A percentile compares a stretch with the other conserved stretches of the same genome.
phyloP scores from a whole-genome alignment of 2,797 vertebrate species.

The Molossus alvarezi region DNA sequence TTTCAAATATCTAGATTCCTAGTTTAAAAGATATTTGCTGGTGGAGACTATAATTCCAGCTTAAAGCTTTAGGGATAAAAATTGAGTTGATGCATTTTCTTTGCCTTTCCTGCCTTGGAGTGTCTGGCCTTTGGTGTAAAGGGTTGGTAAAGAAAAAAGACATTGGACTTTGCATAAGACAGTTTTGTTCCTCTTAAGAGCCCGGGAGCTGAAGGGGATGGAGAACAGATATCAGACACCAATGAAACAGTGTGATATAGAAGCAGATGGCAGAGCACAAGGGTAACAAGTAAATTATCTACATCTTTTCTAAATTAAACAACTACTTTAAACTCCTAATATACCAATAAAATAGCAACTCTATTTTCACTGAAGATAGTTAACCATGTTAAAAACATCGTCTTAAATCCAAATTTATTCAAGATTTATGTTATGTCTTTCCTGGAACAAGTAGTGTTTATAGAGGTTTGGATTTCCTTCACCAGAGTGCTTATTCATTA shows the following conservation, averaged over 20 bases:
- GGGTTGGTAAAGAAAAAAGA: background rate
- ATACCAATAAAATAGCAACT: background rate
- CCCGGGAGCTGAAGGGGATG: background rate
- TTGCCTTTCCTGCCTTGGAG: background rate
- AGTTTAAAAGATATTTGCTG: slow-evolving; percentile 17
- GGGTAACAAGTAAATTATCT: background rate
- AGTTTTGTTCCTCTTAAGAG: background rate
- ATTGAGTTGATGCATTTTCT: background rate
- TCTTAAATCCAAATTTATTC: slow-evolving; percentile 17
- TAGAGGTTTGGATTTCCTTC: background rate
- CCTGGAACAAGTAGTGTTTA: background rate
- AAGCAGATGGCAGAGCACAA: background rate
- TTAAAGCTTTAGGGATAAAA: background rate
- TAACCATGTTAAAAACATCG: background rate
- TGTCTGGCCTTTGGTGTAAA: background rate
- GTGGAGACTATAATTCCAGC: background rate
- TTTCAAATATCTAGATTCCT: slow-evolving; percentile 66
- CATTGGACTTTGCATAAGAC: background rate
- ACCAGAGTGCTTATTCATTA: background rate
- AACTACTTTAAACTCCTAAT: background rate
- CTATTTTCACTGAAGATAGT: slow-evolving; percentile 4
- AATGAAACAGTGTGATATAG: background rate
- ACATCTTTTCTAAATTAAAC: slow-evolving; percentile 26
- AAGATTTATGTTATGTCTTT: background rate
- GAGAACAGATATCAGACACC: background rate